Base-by-base conservation (phyloP, 2,113 vertebrate genomes). In the Calidris pygmaea region DNA sequence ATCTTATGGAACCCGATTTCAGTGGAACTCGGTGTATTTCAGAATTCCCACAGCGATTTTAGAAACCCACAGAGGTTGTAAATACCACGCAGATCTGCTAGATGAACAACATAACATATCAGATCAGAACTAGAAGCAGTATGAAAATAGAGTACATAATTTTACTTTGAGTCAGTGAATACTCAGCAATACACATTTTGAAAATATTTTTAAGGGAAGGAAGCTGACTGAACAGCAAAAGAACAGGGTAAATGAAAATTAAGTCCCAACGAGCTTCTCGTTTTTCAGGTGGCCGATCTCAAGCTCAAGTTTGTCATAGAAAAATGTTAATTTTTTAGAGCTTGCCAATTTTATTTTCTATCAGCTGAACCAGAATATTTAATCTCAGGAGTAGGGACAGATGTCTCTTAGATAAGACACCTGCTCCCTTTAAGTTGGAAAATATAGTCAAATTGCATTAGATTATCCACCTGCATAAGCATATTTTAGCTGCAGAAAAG, bases 341-440 rank as follows among this genome's bases (percentile, higher is more conserved):
- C 78, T 92, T 96, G 68, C 90, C 76, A 48, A 79, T 94, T 96
- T 91, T 89, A 53, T 96, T 86, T 95, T 94, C 86, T 86, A 62
- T 90, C 84, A 92, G 81, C 60, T 96, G 92, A 95, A 90, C 62
- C 71, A 89, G 93, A 93, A 39, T 91, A 95, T 92, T 96, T 86
- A 79, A 79, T 96, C 90, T 97, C 89, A 92, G 84, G 89, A 95
- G 94, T 32, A 96, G 95, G 95, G 91, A 83, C 97, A 97, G 96
- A 96, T 98, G 97, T 97, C 96, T 97, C 96, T 98, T 96, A 96
- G 92, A 96, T 91, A 98, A 97, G 93, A 97, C 97, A 97, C 97
- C 93, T 97, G 97, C 90, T 97, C 94, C 93, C 88, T 96, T 97
- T 93, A 97, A 93, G 71, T 66, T 90, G 43, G 53, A 90, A 96